Evolutionary conservation across 2,113 vertebrate species (phyloP), one percentile per base, ranked within the genome.

Genomic region (Ceratotherium simum): DNA sequence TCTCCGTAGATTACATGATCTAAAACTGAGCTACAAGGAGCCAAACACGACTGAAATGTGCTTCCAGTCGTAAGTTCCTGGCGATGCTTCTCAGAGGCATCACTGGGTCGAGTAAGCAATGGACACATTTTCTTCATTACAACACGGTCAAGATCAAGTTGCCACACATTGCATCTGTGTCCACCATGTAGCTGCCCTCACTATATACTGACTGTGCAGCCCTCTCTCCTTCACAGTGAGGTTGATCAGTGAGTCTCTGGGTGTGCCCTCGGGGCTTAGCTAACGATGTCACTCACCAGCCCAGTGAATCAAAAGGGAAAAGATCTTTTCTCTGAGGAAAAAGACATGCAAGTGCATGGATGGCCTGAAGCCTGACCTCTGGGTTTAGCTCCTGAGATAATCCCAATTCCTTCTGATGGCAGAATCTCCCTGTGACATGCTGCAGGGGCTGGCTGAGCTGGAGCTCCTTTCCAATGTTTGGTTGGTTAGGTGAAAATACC

Each of bases 31-130:
- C 56, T 23, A 48, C 56, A n/a, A 80, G 79, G 83, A 96, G 75
- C 62, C 62, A 91, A 97, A 86, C 21, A 42, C 1, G 36, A 79
- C 70, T 83, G 70, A 97, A 90, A 96, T 36, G 65, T 62, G 65
- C 64, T 95, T 96, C 75, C 16, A 33, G 83, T 33, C 11, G 0
- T 62, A 84, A 92, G 54, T 95, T 96, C 83, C 54, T 4, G 75
- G 60, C 2, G 21, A 58, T 39, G 13, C 25, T 64, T 84, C 75
- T 91, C 69, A 62, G 58, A 90, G 56, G 31, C 69, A 76, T 97
- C 72, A 29, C 42, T 62, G 33, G 4, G 39, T n/a, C 67, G 12
- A 21, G 33, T 14, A 80, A 79, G 13, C 65, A 51, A 81, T 70
- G 64, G 36, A 31, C 39, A 33, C 6, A 2, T 4, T 82, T 81